phyloP scores from a whole-genome alignment of 2,113 vertebrate species.

The Myrmophylax atrothorax region DNA sequence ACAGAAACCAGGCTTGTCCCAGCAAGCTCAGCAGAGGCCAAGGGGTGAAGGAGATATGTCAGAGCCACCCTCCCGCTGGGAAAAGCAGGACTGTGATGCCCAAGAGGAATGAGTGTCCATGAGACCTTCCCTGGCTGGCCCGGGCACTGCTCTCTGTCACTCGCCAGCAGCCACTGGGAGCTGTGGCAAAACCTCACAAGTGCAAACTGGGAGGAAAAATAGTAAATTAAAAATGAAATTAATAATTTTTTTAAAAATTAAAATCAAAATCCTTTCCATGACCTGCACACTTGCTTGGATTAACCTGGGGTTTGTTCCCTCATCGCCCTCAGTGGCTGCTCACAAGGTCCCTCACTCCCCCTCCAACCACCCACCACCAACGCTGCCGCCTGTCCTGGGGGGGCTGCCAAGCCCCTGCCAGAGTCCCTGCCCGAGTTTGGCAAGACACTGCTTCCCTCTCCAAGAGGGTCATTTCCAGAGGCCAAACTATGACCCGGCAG shows the following conservation, averaged over 20 bases:
- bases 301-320: neutral
- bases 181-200: neutral
- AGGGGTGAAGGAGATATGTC: neutral
- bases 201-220: neutral
- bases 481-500: neutral
- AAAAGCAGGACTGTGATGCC: neutral
- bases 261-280: neutral
- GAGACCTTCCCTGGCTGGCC: neutral
- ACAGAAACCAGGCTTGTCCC: neutral
- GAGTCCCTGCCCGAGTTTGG: neutral
- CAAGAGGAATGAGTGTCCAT: neutral
- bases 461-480: neutral
- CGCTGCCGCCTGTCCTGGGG: fast-evolving
- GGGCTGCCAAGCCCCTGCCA: fast-evolving
- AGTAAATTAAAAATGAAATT: neutral
- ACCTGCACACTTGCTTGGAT: neutral
- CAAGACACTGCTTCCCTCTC: neutral
- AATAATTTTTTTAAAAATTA: fast-evolving
- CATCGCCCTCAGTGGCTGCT: fast-evolving
- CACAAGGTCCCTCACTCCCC: neutral
- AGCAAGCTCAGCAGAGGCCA: neutral
- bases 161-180: neutral
- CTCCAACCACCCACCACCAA: neutral
- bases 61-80: neutral
- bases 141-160: neutral